Evolutionary conservation across 2,113 vertebrate genomes (phyloP), one percentile per base, ranked within the genome.

Genomic region (Brachyhypopomus gauderio): DNA sequence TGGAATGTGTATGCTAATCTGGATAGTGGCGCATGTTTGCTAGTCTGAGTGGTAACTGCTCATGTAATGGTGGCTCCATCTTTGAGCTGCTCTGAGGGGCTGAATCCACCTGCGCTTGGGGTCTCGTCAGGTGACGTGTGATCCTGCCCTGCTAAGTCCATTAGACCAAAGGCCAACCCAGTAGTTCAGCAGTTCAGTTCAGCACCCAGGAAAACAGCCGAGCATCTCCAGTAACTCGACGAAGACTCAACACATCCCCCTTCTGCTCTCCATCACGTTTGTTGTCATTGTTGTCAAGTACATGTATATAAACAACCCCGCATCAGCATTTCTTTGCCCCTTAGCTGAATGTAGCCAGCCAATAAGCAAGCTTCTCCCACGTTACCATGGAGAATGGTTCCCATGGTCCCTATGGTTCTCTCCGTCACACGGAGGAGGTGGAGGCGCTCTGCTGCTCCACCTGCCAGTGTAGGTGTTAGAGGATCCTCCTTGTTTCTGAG

Each of bases 131-230:
- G 91, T 91, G 94, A 94, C 90, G 88, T 91, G 92, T 36, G 67
- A 93, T 95, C 94, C 90, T 95, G 92, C 92, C 89, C 67, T 92
- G 91, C 91, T 95, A 93, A 92, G 94, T 95, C 96, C 94, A 95
- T 94, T 94, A 95, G 95, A 93, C 93, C 94, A 93, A 95, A 81
- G 95, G 94, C 90, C 89, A 93, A 94, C 94, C 90, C 94, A 93
- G 91, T 92, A 71, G 81, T 75, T 72, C 62, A 17, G 48, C 8
- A 22, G 48, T 74, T 71, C 22, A 3, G 38, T 5, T 62, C 14
- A 30, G 36, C 17, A 38, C 27, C 41, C 36, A 75, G 63, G 75
- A 56, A n/a, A 75, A 3, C 60, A 70, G 27, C 63, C 20, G 69
- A 81, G 69, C 25, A 59, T 64, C 34, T 58, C 52, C 52, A 45